Base-by-base conservation (phyloP, 2,888 invertebrate genomes). In the Norana najaformis region DNA sequence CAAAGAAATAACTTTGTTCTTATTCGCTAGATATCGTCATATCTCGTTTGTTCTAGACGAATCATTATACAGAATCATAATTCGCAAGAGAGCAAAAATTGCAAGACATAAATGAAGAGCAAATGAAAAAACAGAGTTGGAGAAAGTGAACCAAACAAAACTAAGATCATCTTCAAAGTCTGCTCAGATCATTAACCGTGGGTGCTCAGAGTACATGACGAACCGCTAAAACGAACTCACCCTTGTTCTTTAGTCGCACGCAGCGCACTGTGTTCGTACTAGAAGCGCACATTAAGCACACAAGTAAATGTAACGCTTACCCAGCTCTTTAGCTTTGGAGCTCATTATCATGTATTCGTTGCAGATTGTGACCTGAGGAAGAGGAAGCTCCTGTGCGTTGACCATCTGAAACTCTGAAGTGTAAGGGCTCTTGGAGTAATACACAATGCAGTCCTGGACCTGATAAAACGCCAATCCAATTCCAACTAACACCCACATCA, bases 361-460 rank as follows among this genome's bases (percentile, higher is more conserved):
- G 85, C 85, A 85, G 85, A 85, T 0, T 8, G 85, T 85, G 36
- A 85, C 85, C 85, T 85, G 85, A 35, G 85, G 85, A 85, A 85
- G 37, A 35, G 23, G 36, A 23, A 85, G 35, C 36, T 85, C 37
- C 36, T 16, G 16, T n/a, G 69, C 30, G 85, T 35, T 85, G 36
- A 85, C 85, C 36, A 85, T 85, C 36, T 85, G 23, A 35, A 85
- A 36, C 36, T 85, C 36, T 20, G 85, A 35, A 34, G 37, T 35
- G 36, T 35, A 35, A 35, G 85, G 85, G 23, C 37, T 36, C 18
- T 85, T 85, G 36, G 16, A n/a, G 85, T 36, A 85, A 5, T 37
- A 37, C 36, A 36, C 85, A 23, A 85, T 14, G 85, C 85, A 85
- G 85, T 36, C 36, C 36, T 85, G 85, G 36, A 37, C 35, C 85